Percentiles rank a stretch among this genome's conserved stretches.
These are phyloP conservation scores for Orthosia incerta DNA, from an alignment of 2,888 invertebrate species.

Conservation along the genomic window DNA sequence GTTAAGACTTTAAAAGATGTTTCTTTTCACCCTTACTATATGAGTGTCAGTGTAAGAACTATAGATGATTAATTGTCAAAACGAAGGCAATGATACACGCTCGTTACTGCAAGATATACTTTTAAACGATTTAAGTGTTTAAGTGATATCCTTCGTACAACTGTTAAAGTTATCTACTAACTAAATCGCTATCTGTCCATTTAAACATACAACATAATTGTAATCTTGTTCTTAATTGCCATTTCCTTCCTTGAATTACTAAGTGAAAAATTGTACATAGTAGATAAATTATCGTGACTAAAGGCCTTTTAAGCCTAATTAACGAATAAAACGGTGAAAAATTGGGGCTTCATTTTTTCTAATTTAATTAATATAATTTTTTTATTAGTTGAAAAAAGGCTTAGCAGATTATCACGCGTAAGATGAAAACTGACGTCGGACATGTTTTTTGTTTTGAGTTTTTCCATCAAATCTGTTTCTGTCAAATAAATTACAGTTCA, in stretches of 20 bases:
- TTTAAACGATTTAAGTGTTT: slow-evolving; percentile 30
- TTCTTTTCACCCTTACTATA: too few species aligned
- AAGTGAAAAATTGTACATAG: slow-evolving; percentile 7
- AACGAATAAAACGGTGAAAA: not conserved
- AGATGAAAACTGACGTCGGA: too few species aligned
- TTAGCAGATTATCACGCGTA: too few species aligned
- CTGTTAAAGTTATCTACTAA: slow-evolving; percentile 45
- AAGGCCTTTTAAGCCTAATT: not conserved
- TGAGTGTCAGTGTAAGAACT: too few species aligned
- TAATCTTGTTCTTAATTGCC: slow-evolving; percentile 47
- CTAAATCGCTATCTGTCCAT: slow-evolving; percentile 46
- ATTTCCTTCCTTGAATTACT: slow-evolving; percentile 41
- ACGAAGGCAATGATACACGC: not conserved
- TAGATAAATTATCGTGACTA: not conserved
- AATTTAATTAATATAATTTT: too few species aligned
- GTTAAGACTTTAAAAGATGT: too few species aligned
- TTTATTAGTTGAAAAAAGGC: too few species aligned
- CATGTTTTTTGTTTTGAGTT: not conserved
- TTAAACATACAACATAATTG: slow-evolving; percentile 38
- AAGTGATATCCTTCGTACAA: slow-evolving; percentile 28
- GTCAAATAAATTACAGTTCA: not conserved
- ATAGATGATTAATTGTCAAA: too few species aligned
- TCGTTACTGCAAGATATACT: slow-evolving; percentile 11
- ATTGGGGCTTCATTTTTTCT: not conserved
- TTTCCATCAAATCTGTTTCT: not conserved